Conservation (phyloP, 2,888 invertebrate species). For the Dasysyrphus tricinctus region DNA sequence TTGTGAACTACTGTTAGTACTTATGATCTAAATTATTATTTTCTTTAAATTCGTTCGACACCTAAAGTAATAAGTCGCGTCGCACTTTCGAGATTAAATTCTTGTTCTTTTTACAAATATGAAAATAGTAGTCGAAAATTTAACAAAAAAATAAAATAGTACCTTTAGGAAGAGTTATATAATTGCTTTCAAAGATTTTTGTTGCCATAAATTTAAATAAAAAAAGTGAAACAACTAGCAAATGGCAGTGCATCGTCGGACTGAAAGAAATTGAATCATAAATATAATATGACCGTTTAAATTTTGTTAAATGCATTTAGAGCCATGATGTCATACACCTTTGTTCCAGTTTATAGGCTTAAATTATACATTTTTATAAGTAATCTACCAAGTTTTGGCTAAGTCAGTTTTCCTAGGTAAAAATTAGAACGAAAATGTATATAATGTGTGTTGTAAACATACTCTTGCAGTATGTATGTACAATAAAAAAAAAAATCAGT, state of each 20-base stretch:
- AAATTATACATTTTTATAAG: slow-evolving; percentile 43
- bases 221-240: slow-evolving; percentile 53
- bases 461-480: slow-evolving; percentile 42
- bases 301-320: slow-evolving; percentile 31
- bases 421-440: slow-evolving; percentile 35
- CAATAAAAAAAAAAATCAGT: slow-evolving; percentile 57
- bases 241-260: slow-evolving; percentile 66
- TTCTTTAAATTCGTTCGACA: slow-evolving; percentile 71
- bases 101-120: slow-evolving; percentile 46
- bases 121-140: slow-evolving; percentile 15
- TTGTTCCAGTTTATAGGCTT: slow-evolving; percentile 40
- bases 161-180: slow-evolving; percentile 61
- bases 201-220: slow-evolving; percentile 27
- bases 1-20: slow-evolving; percentile 60
- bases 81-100: slow-evolving; percentile 68
- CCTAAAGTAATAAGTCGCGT: slow-evolving; percentile 72
- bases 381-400: slow-evolving; percentile 26
- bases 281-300: background rate
- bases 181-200: slow-evolving; percentile 43
- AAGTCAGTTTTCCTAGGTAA: slow-evolving; percentile 34
- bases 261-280: slow-evolving; percentile 27
- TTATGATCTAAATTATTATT: slow-evolving; percentile 58
- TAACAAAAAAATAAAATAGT: slow-evolving; percentile 44
- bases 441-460: slow-evolving; percentile 20
- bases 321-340: slow-evolving; percentile 65